Conservation (phyloP, 2,888 invertebrate genomes). For the Luperina nickerlii region DNA sequence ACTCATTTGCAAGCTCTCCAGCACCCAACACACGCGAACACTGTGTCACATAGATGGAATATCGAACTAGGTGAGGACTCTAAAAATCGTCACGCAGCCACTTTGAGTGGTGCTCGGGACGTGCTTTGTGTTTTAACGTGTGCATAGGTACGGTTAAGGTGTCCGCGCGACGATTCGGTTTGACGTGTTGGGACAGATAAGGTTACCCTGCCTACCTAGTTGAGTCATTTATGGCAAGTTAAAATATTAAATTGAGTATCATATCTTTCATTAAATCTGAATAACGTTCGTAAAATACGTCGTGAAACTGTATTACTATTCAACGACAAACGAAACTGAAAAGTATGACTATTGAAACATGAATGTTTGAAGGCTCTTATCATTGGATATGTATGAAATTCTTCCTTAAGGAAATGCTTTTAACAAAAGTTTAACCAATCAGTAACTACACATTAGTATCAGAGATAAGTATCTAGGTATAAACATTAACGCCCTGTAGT, state of each 20-base stretch:
- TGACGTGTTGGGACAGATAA: slow-evolving; percentile 16
- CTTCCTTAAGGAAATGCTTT: slow-evolving; percentile 30
- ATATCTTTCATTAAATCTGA: slow-evolving; percentile 10
- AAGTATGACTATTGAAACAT: neutral
- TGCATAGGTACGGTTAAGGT: slow-evolving; percentile 37
- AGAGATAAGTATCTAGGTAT: neutral
- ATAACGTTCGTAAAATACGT: neutral
- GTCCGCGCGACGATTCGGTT: slow-evolving; percentile 43
- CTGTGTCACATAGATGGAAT: slow-evolving; percentile 65
- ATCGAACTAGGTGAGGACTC: slow-evolving; percentile 61
- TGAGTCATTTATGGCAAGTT: slow-evolving; percentile 19
- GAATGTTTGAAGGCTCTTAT: neutral
- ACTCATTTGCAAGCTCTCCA: slow-evolving; percentile 32
- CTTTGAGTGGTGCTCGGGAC: slow-evolving; percentile 68
- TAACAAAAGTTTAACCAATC: neutral
- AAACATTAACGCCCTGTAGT: too few relatives aligned
- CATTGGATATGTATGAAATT: slow-evolving; percentile 1
- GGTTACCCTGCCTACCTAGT: neutral
- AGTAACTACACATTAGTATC: neutral
- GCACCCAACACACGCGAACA: slow-evolving; percentile 45
- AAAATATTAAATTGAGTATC: slow-evolving; percentile 6
- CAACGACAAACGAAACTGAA: neutral
- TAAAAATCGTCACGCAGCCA: slow-evolving; percentile 75
- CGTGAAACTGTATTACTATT: neutral
- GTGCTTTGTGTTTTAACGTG: slow-evolving; percentile 69